Percentiles rank a stretch among this genome's conserved stretches.
phyloP scores from a whole-genome alignment of 2,113 vertebrate species.

The Callopanchax toddi region DNA sequence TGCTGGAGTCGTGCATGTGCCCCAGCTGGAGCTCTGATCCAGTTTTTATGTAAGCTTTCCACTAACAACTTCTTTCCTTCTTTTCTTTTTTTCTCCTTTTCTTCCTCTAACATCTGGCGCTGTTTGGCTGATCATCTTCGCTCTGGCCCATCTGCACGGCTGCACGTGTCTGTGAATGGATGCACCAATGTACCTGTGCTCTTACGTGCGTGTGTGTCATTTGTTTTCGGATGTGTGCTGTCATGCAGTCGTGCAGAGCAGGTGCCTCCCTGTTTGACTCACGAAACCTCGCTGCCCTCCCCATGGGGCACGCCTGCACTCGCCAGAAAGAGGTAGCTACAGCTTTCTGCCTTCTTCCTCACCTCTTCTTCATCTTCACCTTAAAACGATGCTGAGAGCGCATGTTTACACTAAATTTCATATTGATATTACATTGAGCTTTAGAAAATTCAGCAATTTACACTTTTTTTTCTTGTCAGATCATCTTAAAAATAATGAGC shows the following conservation, averaged over 20 bases:
- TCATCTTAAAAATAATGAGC: no score
- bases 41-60: constrained; percentile 48
- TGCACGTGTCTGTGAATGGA: constrained; percentile 38
- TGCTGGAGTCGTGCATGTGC: constrained; percentile 31
- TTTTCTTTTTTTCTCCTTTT: constrained; percentile 35
- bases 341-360: constrained; percentile 63
- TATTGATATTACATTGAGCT: no score
- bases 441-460: no score
- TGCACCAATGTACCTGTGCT: background rate
- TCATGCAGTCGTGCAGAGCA: constrained; percentile 96
- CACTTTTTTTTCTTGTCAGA: no score
- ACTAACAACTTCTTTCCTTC: constrained; percentile 69
- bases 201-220: background rate
- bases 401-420: background rate
- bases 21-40: constrained; percentile 52
- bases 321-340: constrained; percentile 99
- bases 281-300: constrained; percentile 98
- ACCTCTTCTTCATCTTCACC: constrained; percentile 12
- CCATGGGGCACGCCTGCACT: constrained; percentile 99
- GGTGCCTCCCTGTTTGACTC: constrained; percentile 98
- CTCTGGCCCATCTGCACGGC: constrained; percentile 49
- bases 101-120: constrained; percentile 64
- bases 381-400: background rate
- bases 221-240: constrained; percentile 68
- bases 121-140: constrained; percentile 65